These are phyloP conservation scores for Andrena chrysosceles DNA, from an alignment of 2,888 invertebrate genomes.

Conservation along the genomic window DNA sequence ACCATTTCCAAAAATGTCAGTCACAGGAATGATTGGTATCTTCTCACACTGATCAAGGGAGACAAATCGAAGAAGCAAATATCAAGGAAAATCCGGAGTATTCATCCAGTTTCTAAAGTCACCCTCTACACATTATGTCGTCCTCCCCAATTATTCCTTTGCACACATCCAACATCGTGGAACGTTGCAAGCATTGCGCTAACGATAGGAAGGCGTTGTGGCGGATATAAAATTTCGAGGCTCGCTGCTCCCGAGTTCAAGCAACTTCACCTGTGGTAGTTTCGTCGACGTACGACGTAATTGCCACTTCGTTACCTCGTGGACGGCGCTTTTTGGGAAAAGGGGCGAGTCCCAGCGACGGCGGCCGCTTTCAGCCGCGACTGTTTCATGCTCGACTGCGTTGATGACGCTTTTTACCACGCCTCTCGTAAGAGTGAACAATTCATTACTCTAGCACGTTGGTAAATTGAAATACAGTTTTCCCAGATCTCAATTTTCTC, in stretches of 20 bases:
- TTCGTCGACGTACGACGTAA: background rate
- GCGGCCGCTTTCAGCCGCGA: background rate
- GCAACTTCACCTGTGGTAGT: background rate
- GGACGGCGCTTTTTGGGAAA: background rate
- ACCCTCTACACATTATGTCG: no score
- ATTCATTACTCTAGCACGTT: background rate
- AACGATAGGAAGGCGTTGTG: no score
- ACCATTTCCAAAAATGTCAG: no score
- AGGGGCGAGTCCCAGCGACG: background rate
- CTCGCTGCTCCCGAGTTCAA: slow-evolving; percentile 22
- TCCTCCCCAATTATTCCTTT: no score
- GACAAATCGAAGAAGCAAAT: no score
- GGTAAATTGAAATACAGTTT: background rate
- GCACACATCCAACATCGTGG: no score
- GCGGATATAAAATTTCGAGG: slow-evolving; percentile 21
- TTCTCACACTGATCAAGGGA: no score
- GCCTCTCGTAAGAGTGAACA: background rate
- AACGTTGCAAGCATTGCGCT: no score
- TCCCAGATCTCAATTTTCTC: no score
- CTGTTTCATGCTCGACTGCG: slow-evolving; percentile 16
- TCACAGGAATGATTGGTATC: no score
- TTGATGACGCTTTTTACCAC: background rate
- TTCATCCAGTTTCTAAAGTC: no score
- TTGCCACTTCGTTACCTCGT: slow-evolving; percentile 33
- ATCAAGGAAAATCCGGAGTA: no score